Base-by-base conservation (phyloP, 2,888 invertebrate genomes). In the Urechis unicinctus region DNA sequence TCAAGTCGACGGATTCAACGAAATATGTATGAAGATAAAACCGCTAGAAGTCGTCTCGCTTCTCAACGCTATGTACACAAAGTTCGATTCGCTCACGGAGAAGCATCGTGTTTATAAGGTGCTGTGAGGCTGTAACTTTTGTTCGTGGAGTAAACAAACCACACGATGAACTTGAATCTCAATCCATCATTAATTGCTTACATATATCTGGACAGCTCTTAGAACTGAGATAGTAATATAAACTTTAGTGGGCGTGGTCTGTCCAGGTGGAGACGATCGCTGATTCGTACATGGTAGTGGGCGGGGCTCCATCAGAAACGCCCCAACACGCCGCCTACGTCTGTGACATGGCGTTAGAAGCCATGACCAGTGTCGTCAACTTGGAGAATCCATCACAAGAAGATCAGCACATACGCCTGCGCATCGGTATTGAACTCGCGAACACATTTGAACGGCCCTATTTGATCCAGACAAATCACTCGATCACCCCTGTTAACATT, bases 221-320 rank as follows among this genome's bases (percentile, higher is more conserved):
- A n/a, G n/a, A n/a, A n/a, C n/a, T n/a, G n/a, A n/a, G n/a, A n/a
- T n/a, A n/a, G n/a, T n/a, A n/a, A n/a, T n/a, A n/a, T n/a, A n/a
- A n/a, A n/a, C 9, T 28, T 22, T 43, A 5, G 5, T 53, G 6
- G 42, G 68, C 45, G n/a, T n/a, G n/a, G n/a, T n/a, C n/a, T n/a
- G n/a, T n/a, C n/a, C 75, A 91, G 91, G 91, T 92, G 43, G 96
- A 96, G 81, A 96, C 95, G 0, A 95, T 96, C 65, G 95, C 95
- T 0, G 96, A 96, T 73, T 95, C 96, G 0, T 96, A 96, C 75
- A 95, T 96, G 95, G 92, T 95, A 0, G 96, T 95, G 0, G 89
- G 91, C 1, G 96, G 96, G 0, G 93, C 94, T 0, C 95, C 95
- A 0, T 88, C 89, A 66, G 88, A 88, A 68, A 90, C 91, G 72